A percentile compares a stretch with the other conserved stretches of the same genome.
These are phyloP conservation scores for Pogonocichla stellata DNA, from an alignment of 2,113 vertebrate species.

Conservation along the genomic window DNA sequence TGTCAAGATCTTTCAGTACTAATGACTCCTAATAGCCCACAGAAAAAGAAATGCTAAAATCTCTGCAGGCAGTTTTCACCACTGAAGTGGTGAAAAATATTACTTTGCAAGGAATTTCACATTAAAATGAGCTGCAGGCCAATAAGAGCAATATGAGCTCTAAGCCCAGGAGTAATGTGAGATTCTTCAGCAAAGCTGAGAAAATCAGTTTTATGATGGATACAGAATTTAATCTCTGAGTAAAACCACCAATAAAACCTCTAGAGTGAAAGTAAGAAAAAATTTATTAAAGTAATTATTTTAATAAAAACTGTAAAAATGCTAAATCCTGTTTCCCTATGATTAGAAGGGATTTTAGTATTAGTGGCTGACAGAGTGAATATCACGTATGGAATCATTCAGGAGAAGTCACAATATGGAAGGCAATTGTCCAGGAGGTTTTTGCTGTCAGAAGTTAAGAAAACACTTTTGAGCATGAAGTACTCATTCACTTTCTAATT, in stretches of 20 bases:
- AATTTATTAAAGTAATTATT: neutral
- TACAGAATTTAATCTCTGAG: neutral
- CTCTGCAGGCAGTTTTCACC: neutral
- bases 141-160: neutral
- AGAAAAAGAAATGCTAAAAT: conserved; percentile 10
- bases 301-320: neutral
- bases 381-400: neutral
- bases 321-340: neutral
- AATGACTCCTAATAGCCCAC: neutral
- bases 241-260: neutral
- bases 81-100: neutral
- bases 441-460: neutral
- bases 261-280: neutral
- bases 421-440: neutral
- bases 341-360: neutral
- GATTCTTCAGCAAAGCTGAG: neutral
- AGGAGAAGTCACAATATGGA: neutral
- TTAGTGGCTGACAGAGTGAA: neutral
- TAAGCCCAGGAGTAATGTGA: neutral
- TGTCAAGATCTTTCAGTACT: conserved; percentile 16
- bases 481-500: neutral
- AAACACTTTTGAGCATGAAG: neutral
- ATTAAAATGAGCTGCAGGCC: conserved; percentile 4
- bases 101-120: neutral
- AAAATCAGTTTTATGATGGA: neutral